phyloP scores from a whole-genome alignment of 2,888 invertebrate species.

The Allacma fusca region DNA sequence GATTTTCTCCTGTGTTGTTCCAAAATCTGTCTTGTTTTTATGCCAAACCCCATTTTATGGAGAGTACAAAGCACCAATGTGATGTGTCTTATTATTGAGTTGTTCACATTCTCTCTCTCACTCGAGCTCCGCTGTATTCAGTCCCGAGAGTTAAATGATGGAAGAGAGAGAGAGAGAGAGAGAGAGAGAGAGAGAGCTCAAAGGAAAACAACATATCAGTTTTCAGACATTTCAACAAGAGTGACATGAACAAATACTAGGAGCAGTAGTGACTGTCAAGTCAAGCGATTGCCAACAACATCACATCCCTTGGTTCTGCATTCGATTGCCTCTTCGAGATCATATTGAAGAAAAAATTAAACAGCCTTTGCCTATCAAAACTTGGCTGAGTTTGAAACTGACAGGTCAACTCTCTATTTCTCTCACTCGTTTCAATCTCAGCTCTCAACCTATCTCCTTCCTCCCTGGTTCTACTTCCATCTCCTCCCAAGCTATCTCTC shows the following conservation, averaged over 20 bases:
- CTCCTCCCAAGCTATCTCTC: slow-evolving; percentile 16
- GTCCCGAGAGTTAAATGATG: slow-evolving; percentile 25
- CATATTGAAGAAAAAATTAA: slow-evolving; percentile 43
- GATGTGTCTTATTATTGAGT: slow-evolving; percentile 23
- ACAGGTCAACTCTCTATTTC: slow-evolving; percentile 39
- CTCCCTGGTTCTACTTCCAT: slow-evolving; percentile 1
- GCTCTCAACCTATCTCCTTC: slow-evolving; percentile 26
- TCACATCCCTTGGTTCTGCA: slow-evolving; percentile 29
- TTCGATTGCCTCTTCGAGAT: slow-evolving; percentile 29
- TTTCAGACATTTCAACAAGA: slow-evolving; percentile 60
- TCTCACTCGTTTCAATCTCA: slow-evolving; percentile 26
- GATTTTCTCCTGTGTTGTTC: slow-evolving; percentile 28
- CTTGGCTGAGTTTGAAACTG: slow-evolving; percentile 41
- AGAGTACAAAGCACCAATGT: slow-evolving; percentile 1
- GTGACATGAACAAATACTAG: slow-evolving; percentile 61
- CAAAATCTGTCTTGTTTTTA: slow-evolving; percentile 2
- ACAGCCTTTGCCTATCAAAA: slow-evolving; percentile 44
- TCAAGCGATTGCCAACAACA: slow-evolving; percentile 56
- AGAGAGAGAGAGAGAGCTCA: slow-evolving; percentile 35
- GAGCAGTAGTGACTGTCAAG: slow-evolving; percentile 57
- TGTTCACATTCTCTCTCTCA: slow-evolving; percentile 8
- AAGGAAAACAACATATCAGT: slow-evolving; percentile 61
- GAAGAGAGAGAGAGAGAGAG: slow-evolving; percentile 24
- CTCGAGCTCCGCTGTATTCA: slow-evolving; percentile 9
- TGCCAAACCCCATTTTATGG: slow-evolving; percentile 18